Percentiles rank a stretch among this genome's conserved stretches.
phyloP scores from a whole-genome alignment of 37 sponge, comb jelly and placozoan species.

The Hexactinellida sp. region DNA sequence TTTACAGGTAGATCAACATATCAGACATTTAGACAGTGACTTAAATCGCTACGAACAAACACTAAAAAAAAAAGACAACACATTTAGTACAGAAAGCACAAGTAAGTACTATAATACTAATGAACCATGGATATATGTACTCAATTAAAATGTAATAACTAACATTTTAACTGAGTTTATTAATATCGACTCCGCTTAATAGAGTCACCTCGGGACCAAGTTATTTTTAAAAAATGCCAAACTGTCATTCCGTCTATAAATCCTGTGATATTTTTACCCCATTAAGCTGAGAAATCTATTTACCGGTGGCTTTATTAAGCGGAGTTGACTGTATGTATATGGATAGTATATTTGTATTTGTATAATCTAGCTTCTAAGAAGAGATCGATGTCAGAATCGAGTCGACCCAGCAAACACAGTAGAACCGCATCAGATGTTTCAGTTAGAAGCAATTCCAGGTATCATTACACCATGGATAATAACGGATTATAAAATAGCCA shows the following conservation, averaged over 20 bases:
- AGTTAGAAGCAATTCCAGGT: background rate
- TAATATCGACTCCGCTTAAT: no score
- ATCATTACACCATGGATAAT: no score
- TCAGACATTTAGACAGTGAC: conserved; percentile 74
- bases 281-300: no score
- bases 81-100: conserved; percentile 19
- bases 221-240: no score
- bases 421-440: background rate
- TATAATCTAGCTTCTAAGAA: background rate
- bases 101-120: background rate
- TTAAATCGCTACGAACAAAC: conserved; percentile 44
- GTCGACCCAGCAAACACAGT: conserved; percentile 13
- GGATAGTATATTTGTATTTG: background rate
- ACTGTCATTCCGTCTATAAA: no score
- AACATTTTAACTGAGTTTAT: no score
- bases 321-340: background rate
- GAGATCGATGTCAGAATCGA: background rate
- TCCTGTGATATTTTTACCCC: no score
- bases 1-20: conserved; percentile 78
- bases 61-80: conserved; percentile 17
- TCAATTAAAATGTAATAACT: no score
- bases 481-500: no score
- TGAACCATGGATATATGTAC: no score
- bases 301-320: no score
- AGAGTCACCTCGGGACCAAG: no score